Evolutionary conservation across 2,888 invertebrate genomes (phyloP).

Genomic region (Monoplex corrugatus): DNA sequence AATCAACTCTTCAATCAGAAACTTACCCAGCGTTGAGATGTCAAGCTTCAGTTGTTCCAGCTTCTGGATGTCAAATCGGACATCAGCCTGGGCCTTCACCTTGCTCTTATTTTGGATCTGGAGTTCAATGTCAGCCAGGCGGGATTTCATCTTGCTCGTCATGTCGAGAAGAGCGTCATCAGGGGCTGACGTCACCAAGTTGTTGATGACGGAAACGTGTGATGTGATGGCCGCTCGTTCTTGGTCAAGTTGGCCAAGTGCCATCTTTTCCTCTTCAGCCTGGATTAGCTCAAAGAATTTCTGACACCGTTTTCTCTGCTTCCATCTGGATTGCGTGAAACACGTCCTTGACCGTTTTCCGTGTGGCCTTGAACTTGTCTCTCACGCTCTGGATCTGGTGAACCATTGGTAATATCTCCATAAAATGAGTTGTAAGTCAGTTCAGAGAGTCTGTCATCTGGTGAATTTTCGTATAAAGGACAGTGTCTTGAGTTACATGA

Average conservation of each 20-base stretch:
- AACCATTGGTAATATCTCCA: too few relatives aligned
- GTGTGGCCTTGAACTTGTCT: neutral
- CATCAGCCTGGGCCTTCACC: neutral
- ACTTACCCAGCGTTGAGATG: neutral
- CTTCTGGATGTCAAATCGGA: neutral
- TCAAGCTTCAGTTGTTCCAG: neutral
- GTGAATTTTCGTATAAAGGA: too few relatives aligned
- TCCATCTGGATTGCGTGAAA: too few relatives aligned
- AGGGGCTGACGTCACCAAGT: neutral
- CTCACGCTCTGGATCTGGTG: neutral
- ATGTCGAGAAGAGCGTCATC: constrained; percentile 5
- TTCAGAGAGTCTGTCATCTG: too few relatives aligned
- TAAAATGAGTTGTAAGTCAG: too few relatives aligned
- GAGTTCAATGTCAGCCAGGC: neutral
- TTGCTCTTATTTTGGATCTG: neutral
- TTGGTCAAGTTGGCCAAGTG: neutral
- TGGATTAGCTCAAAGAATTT: neutral
- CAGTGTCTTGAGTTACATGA: too few relatives aligned
- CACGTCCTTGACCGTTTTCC: too few relatives aligned
- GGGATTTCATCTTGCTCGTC: neutral
- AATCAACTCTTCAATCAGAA: too few relatives aligned
- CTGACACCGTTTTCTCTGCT: neutral
- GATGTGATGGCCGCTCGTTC: neutral
- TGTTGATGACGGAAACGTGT: neutral
- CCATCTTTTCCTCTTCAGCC: constrained; percentile 2